Conservation (phyloP, 2,888 invertebrate species). For the Prosopocoilus inquinatus region DNA sequence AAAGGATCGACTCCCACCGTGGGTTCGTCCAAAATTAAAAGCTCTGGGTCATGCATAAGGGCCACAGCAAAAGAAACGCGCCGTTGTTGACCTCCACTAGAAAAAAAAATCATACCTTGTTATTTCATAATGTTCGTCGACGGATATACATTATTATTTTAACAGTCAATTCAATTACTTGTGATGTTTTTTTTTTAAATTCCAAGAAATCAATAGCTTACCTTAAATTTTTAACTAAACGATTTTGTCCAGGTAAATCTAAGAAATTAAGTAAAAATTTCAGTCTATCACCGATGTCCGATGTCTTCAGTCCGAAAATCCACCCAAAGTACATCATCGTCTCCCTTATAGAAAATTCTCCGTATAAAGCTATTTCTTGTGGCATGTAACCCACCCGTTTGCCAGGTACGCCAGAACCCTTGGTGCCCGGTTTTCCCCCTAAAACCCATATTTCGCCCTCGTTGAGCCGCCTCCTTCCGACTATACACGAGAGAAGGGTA, state of each 20-base stretch:
- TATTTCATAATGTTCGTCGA: background rate
- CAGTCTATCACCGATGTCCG: slow-evolving; percentile 77
- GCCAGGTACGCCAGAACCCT: slow-evolving; percentile 89
- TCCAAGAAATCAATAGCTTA: slow-evolving; percentile 14
- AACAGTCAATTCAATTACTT: too few relatives aligned
- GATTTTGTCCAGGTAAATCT: slow-evolving; percentile 82
- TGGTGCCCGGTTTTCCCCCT: slow-evolving; percentile 85
- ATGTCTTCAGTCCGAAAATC: slow-evolving; percentile 88
- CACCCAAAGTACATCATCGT: slow-evolving; percentile 96
- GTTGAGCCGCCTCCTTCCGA: slow-evolving; percentile 82
- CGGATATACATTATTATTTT: too few relatives aligned
- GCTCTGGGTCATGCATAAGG: slow-evolving; percentile 88
- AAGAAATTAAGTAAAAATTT: slow-evolving; percentile 87
- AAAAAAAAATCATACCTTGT: slow-evolving; percentile 18
- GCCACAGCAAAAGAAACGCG: slow-evolving; percentile 91
- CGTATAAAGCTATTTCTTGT: slow-evolving; percentile 86
- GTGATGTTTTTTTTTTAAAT: too few relatives aligned
- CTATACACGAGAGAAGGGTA: slow-evolving; percentile 87
- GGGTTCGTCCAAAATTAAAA: slow-evolving; percentile 88
- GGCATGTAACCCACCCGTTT: slow-evolving; percentile 98
- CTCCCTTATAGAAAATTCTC: slow-evolving; percentile 90
- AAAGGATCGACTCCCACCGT: slow-evolving; percentile 92
- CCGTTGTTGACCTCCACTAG: slow-evolving; percentile 86
- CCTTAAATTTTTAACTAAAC: slow-evolving; percentile 73
- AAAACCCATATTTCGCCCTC: slow-evolving; percentile 87